Base-by-base conservation (phyloP, 2,113 vertebrate species). In the Oxyruncus cristatus region DNA sequence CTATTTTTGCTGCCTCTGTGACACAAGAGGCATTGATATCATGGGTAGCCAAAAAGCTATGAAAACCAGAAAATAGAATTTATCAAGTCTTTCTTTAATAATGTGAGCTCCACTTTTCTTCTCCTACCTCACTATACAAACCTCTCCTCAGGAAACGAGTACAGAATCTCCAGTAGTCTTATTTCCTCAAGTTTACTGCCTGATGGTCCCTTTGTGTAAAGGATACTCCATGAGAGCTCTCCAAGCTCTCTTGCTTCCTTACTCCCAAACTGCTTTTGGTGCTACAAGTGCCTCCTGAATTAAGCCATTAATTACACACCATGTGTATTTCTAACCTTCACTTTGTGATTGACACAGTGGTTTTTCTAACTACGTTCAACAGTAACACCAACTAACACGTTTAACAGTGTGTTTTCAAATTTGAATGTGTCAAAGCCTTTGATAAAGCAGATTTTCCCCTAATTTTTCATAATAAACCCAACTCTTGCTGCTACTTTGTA, bases 401-500 rank as follows among this genome's bases (percentile, higher is more conserved):
- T 73, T 46, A 62, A 63, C 7, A 26, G 35, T 14, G 32, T 3
- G 27, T 27, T 78, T 74, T 41, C 39, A 73, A 46, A 46, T 20
- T 2, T 55, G 8, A 58, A 2, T 3, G 12, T 4, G 8, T 13
- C 9, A 4, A 70, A 91, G 30, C 30, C 67, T 77, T 70, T 30
- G 19, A 81, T 11, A 79, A 68, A 80, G 55, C n/a, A 55, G 20
- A 21, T 67, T 76, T 80, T 50, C 47, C 33, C 42, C 39, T 23
- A 5, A 1, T 56, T 75, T 78, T 78, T 41, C 41, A 17, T 39
- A 68, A 35, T 4, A 50, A 84, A 56, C 11, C 17, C 5, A 52
- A 46, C 0, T 0, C 30, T 41, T 2, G 2, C 49, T 44, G 21
- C 53, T n/a, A 5, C 30, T 59, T 24, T 49, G 27, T 13, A 74